Conservation (phyloP, 2,888 invertebrate species). For the Melanophora roralis region DNA sequence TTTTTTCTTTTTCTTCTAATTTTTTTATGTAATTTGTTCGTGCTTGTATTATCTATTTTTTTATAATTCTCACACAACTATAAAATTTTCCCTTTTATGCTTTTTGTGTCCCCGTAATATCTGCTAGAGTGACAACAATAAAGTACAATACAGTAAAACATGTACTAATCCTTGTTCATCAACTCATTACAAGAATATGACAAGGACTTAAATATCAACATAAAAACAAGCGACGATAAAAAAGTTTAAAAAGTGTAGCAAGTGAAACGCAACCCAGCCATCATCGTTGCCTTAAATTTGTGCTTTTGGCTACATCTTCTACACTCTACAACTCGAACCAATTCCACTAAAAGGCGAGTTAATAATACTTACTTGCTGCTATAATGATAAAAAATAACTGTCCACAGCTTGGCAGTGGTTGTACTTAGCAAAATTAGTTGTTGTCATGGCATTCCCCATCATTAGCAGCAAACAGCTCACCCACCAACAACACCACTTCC, state of each 20-base stretch:
- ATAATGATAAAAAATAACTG: slow-evolving; percentile 47
- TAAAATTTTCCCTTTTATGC: neutral
- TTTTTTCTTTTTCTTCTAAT: neutral
- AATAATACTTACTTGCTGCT: slow-evolving; percentile 7
- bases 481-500: neutral
- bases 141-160: slow-evolving; percentile 60
- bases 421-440: neutral
- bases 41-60: neutral
- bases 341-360: no score
- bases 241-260: neutral
- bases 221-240: neutral
- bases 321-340: slow-evolving; percentile 1
- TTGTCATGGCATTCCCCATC: neutral
- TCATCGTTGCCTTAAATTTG: neutral
- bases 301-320: neutral
- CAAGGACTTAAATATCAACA: slow-evolving; percentile 60
- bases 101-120: slow-evolving; percentile 1
- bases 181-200: slow-evolving; percentile 66
- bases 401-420: slow-evolving; percentile 21
- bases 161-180: slow-evolving; percentile 66
- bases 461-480: neutral
- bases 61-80: neutral
- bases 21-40: neutral
- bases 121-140: slow-evolving; percentile 48
- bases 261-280: neutral